A percentile compares a stretch with the other conserved stretches of the same genome.
Conservation (phyloP, 2,113 vertebrate species). For the Phyllostomus hastatus region DNA sequence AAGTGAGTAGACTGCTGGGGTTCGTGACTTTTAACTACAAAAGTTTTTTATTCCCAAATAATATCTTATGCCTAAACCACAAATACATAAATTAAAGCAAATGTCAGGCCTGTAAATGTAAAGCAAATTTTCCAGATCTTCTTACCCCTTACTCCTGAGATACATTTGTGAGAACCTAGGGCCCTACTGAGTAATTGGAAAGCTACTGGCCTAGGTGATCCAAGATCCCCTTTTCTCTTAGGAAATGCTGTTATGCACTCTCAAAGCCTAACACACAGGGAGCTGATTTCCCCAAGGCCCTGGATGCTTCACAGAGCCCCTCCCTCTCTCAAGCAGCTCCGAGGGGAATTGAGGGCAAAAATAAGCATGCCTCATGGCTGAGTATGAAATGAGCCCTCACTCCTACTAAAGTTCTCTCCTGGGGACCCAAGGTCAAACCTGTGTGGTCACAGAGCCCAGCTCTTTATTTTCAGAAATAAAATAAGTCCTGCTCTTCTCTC, state of each 20-base stretch:
- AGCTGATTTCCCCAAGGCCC: background rate
- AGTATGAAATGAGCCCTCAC: background rate
- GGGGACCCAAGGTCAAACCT: conserved; percentile 54
- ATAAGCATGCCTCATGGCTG: background rate
- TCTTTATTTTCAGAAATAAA: conserved; percentile 52
- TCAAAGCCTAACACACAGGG: background rate
- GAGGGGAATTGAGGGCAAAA: background rate
- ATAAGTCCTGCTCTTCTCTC: background rate
- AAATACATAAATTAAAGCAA: background rate
- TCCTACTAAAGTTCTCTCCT: background rate
- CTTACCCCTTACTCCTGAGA: background rate
- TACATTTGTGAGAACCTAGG: background rate
- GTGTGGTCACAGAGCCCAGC: conserved; percentile 43
- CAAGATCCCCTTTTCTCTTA: background rate
- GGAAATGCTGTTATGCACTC: background rate
- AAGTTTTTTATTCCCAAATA: background rate
- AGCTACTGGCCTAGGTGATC: background rate
- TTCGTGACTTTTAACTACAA: background rate
- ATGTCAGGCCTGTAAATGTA: background rate
- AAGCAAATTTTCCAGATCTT: background rate
- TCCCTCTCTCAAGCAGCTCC: background rate
- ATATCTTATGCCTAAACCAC: background rate
- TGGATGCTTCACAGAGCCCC: background rate
- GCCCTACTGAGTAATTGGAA: background rate
- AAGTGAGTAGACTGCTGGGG: background rate